These are phyloP conservation scores for Rhimphoctona megacephalus DNA, from an alignment of 2,888 invertebrate species.

Conservation along the genomic window DNA sequence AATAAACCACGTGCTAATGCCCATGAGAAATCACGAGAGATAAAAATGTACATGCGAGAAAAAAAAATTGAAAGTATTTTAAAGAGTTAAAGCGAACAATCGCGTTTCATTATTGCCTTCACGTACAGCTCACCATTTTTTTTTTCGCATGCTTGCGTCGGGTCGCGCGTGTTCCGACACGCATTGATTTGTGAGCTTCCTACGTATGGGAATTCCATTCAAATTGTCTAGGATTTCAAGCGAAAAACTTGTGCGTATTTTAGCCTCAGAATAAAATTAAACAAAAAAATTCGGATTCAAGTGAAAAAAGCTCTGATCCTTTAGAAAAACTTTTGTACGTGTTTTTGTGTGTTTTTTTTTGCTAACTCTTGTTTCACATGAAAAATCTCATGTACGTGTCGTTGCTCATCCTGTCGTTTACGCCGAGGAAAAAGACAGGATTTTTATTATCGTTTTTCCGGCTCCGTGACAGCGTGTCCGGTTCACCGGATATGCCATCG, in stretches of 20 bases:
- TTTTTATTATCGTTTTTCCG: conserved; percentile 58
- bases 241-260: background rate
- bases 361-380: background rate
- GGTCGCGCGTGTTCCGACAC: conserved; percentile 1
- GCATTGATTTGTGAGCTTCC: background rate
- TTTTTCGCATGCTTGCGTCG: background rate
- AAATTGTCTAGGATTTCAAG: background rate
- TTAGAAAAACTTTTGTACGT: background rate
- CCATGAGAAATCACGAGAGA: conserved; percentile 29
- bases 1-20: conserved; percentile 37
- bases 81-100: conserved; percentile 42
- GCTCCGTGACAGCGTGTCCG: conserved; percentile 31
- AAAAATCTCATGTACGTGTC: background rate
- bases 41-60: background rate
- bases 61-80: conserved; percentile 14
- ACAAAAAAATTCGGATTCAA: background rate
- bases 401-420: background rate
- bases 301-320: background rate
- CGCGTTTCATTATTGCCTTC: conserved; percentile 23
- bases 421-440: conserved; percentile 5
- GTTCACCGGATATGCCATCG: conserved; percentile 53
- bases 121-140: conserved; percentile 12
- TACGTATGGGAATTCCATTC: background rate
- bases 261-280: background rate
- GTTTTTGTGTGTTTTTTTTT: background rate